A percentile compares a stretch with the other conserved stretches of the same genome.
Evolutionary conservation across 2,797 vertebrate species (phyloP).

Genomic region (Lophius americanus): DNA sequence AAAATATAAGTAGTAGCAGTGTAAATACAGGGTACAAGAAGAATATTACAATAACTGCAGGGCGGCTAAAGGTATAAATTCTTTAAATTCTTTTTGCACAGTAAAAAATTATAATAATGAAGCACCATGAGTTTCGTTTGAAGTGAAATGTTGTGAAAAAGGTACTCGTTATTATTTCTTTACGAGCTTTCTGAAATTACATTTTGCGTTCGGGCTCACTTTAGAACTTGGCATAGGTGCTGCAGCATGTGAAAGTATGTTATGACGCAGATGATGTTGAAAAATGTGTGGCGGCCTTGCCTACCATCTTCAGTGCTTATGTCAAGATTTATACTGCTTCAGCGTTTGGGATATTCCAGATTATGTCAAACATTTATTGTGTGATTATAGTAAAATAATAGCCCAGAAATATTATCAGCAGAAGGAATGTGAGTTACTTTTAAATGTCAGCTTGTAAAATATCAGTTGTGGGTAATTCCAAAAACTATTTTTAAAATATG

Average conservation of each 20-base stretch:
- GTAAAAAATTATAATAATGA: conserved; percentile 61
- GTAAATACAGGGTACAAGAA: conserved; percentile 61
- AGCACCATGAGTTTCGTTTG: conserved; percentile 24
- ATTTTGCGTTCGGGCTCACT: conserved; percentile 27
- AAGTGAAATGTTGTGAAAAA: conserved; percentile 35
- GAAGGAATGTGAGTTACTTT: too few relatives aligned
- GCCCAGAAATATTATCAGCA: background rate
- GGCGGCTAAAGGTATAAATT: conserved; percentile 50
- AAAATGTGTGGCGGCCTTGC: conserved; percentile 26
- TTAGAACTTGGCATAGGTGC: conserved; percentile 19
- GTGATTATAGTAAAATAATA: conserved; percentile 6
- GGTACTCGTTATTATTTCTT: conserved; percentile 41
- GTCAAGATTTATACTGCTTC: conserved; percentile 27
- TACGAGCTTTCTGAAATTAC: conserved; percentile 30
- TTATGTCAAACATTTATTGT: conserved; percentile 4
- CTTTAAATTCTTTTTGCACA: conserved; percentile 58
- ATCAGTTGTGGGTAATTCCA: too few relatives aligned
- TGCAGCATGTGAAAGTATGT: conserved; percentile 16
- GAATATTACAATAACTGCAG: conserved; percentile 62
- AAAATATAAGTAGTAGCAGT: conserved; percentile 14
- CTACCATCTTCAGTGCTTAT: conserved; percentile 16
- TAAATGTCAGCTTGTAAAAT: too few relatives aligned
- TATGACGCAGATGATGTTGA: conserved; percentile 38
- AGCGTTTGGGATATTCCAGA: conserved; percentile 15
- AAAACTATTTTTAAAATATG: too few relatives aligned